phyloP scores from a whole-genome alignment of 2,113 vertebrate species.

The Gasterosteus nipponicus region DNA sequence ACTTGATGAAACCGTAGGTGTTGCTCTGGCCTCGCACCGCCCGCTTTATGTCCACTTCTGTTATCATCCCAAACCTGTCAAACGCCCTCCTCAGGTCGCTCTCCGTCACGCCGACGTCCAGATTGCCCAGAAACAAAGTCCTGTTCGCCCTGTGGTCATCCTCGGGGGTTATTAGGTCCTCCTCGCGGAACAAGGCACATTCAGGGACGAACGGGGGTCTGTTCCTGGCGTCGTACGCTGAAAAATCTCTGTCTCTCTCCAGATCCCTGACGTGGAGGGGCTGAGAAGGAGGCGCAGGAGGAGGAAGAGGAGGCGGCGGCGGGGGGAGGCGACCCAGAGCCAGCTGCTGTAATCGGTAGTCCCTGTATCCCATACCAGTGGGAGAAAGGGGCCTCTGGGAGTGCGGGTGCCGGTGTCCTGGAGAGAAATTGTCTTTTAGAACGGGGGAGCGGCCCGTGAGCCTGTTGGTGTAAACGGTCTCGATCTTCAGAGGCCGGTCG shows the following conservation, averaged over 20 bases:
- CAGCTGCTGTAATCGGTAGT: slow-evolving; percentile 92
- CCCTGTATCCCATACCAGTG: slow-evolving; percentile 88
- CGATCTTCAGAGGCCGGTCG: slow-evolving; percentile 93
- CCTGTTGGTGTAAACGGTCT: slow-evolving; percentile 87
- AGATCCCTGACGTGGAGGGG: slow-evolving; percentile 87
- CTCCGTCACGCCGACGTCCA: slow-evolving; percentile 93
- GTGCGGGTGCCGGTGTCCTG: slow-evolving; percentile 80
- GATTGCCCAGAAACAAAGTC: slow-evolving; percentile 95
- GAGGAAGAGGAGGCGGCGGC: slow-evolving; percentile 84
- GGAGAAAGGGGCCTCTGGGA: slow-evolving; percentile 88
- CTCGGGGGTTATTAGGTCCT: slow-evolving; percentile 90
- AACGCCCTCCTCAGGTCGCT: slow-evolving; percentile 91
- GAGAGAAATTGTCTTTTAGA: slow-evolving; percentile 85
- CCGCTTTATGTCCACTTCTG: slow-evolving; percentile 96
- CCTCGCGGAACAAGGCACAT: slow-evolving; percentile 85
- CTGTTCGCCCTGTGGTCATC: slow-evolving; percentile 95
- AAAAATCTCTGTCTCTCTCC: slow-evolving; percentile 88
- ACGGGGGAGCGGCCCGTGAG: slow-evolving; percentile 89
- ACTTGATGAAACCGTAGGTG: slow-evolving; percentile 97
- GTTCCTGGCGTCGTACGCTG: slow-evolving; percentile 88
- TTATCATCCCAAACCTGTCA: slow-evolving; percentile 95
- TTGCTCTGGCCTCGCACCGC: slow-evolving; percentile 88
- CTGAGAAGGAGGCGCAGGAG: slow-evolving; percentile 53
- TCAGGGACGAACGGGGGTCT: slow-evolving; percentile 88
- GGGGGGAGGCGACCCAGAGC: slow-evolving; percentile 90